phyloP scores from a whole-genome alignment of 2,888 invertebrate genomes.

The Pheosia tremula region DNA sequence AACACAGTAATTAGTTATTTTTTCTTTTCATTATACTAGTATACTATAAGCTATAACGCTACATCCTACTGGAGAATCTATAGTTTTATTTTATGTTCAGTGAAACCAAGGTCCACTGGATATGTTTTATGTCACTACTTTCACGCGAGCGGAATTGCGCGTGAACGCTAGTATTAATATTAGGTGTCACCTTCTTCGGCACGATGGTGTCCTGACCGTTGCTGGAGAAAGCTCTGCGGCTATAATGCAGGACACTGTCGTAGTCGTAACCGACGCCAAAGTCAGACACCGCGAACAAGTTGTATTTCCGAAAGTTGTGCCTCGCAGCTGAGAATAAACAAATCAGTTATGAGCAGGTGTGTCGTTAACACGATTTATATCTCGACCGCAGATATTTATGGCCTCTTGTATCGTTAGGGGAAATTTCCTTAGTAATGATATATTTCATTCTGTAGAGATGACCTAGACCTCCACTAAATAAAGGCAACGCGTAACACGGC shows the following conservation, averaged over 20 bases:
- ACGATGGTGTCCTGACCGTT: constrained; percentile 88
- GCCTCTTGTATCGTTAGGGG: neutral
- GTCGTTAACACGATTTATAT: constrained; percentile 10
- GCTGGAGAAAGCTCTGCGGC: constrained; percentile 87
- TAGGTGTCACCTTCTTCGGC: constrained; percentile 76
- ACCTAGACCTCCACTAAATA: too few species aligned
- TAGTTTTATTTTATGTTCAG: too few species aligned
- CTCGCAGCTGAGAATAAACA: constrained; percentile 64
- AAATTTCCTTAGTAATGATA: too few species aligned
- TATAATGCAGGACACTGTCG: constrained; percentile 90
- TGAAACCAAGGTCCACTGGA: neutral
- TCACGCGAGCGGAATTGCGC: neutral
- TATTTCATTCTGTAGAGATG: too few species aligned
- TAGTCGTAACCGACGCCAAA: constrained; percentile 90
- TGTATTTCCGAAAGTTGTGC: constrained; percentile 87
- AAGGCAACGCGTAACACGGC: too few species aligned
- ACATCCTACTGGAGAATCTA: too few species aligned
- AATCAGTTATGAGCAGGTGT: constrained; percentile 12
- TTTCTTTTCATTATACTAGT: neutral
- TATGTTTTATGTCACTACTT: neutral
- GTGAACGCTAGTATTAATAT: neutral
- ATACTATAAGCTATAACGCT: too few species aligned
- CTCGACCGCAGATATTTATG: neutral
- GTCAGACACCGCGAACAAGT: constrained; percentile 85
- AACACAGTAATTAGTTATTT: constrained; percentile 3